Evolutionary conservation across 2,888 invertebrate genomes (phyloP).

Genomic region (Sarcophaga rosellei): DNA sequence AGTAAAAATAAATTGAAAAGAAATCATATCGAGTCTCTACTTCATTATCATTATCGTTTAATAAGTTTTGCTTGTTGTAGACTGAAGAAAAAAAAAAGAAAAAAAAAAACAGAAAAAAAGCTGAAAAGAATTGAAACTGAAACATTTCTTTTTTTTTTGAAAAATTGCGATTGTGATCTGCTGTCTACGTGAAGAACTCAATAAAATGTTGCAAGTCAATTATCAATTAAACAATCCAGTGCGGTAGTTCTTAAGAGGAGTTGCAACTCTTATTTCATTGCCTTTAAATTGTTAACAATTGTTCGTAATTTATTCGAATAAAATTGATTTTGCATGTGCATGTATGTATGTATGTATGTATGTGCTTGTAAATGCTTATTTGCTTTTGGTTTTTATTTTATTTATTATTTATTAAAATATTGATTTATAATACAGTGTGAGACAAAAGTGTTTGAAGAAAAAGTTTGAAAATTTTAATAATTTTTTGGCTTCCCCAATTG

Average conservation of each 20-base stretch:
- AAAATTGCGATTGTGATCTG: neutral
- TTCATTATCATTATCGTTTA: neutral
- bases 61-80: neutral
- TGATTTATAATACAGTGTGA: no score
- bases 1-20: neutral
- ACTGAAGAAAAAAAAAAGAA: neutral
- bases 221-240: constrained; percentile 4
- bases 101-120: neutral
- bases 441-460: no score
- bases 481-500: no score
- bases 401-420: no score
- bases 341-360: no score
- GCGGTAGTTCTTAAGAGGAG: neutral
- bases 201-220: constrained; percentile 24
- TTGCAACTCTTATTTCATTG: neutral
- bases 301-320: no score
- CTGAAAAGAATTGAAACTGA: neutral
- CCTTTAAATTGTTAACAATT: no score
- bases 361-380: no score
- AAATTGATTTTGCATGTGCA: no score
- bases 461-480: no score
- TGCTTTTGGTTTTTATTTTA: no score
- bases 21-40: neutral
- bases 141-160: no score
- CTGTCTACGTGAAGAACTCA: constrained; percentile 7